phyloP scores from a whole-genome alignment of 2,113 vertebrate species.

The Lycaon pictus region DNA sequence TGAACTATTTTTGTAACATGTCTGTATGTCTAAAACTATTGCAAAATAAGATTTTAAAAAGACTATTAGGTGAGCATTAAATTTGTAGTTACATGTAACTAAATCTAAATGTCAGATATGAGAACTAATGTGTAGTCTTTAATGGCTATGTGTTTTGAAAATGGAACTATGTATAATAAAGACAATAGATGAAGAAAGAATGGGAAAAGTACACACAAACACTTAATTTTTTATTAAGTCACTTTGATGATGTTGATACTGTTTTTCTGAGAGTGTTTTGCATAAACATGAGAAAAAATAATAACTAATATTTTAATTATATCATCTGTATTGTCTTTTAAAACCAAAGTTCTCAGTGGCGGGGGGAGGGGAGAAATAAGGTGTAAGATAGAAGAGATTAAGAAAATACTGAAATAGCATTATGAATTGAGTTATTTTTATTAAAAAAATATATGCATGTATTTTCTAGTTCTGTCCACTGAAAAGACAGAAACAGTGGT shows the following conservation, averaged over 20 bases:
- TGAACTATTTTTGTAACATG: not conserved
- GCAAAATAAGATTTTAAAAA: not conserved
- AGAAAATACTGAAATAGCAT: not conserved
- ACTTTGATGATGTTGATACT: not conserved
- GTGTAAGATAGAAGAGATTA: not conserved
- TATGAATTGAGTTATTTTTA: not conserved
- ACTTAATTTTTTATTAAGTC: not conserved
- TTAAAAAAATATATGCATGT: not conserved
- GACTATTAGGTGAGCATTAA: not conserved
- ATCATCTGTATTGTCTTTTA: slow-evolving; percentile 11
- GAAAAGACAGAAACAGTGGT: not conserved
- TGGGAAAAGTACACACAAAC: not conserved
- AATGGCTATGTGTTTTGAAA: not conserved
- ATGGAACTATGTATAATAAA: not conserved
- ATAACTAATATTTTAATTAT: not conserved
- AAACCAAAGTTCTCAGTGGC: not conserved
- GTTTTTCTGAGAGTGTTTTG: not conserved
- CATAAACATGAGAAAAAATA: not conserved
- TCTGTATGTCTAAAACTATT: not conserved
- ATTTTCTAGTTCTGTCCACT: not conserved
- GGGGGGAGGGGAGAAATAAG: not conserved
- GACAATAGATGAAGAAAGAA: not conserved
- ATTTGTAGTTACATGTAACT: not conserved
- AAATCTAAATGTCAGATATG: not conserved
- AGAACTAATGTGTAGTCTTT: not conserved